Evolutionary conservation across 2,113 vertebrate species (phyloP).

Genomic region (Menidia beryllina): DNA sequence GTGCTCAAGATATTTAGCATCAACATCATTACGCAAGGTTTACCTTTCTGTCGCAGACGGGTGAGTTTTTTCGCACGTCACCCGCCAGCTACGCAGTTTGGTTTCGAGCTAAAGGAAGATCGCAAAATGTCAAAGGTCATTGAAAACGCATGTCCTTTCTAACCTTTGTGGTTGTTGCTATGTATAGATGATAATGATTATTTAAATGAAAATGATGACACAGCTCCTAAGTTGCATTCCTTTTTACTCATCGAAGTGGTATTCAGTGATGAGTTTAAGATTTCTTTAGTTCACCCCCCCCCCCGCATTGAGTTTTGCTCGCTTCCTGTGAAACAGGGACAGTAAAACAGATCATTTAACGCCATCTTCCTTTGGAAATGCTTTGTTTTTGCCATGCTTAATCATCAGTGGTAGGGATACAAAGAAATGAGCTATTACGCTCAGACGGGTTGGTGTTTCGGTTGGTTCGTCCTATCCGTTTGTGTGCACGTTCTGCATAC

Average conservation of each 20-base stretch:
- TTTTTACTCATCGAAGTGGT: too few relatives aligned
- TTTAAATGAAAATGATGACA: not conserved
- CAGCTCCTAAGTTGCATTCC: not conserved
- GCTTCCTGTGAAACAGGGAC: too few relatives aligned
- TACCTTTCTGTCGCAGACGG: slow-evolving; percentile 96
- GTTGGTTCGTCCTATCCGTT: not conserved
- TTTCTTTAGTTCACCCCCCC: too few relatives aligned
- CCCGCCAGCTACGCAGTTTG: not conserved
- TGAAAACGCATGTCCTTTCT: not conserved
- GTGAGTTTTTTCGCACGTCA: slow-evolving; percentile 80
- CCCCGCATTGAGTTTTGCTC: too few relatives aligned
- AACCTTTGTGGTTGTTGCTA: slow-evolving; percentile 3
- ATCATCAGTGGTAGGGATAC: too few relatives aligned
- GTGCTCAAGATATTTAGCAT: slow-evolving; percentile 98
- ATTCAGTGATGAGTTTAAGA: too few relatives aligned
- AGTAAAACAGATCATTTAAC: too few relatives aligned
- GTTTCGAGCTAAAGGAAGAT: slow-evolving; percentile 9
- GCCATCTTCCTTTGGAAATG: too few relatives aligned
- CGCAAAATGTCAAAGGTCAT: slow-evolving; percentile 63
- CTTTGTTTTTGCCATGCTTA: too few relatives aligned
- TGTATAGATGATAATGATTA: not conserved
- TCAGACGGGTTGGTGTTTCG: slow-evolving; percentile 3
- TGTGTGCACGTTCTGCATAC: not conserved
- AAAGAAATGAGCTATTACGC: not conserved
- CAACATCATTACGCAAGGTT: slow-evolving; percentile 96